These are phyloP conservation scores for Mesorhabditis spiculigera DNA, from an alignment of 2,888 invertebrate genomes.

Conservation along the genomic window DNA sequence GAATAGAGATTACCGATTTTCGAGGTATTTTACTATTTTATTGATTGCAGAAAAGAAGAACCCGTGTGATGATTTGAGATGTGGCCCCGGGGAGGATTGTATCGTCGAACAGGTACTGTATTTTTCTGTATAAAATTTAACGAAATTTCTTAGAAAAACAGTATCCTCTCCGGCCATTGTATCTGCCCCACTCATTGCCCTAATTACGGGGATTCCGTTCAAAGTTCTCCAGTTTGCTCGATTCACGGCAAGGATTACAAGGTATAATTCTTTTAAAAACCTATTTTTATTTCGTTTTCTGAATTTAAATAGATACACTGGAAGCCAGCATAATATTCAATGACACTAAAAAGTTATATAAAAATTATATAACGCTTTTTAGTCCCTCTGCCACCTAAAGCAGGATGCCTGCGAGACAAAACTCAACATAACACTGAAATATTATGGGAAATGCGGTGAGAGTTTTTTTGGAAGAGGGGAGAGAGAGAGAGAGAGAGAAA, in stretches of 20 bases:
- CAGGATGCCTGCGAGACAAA: slow-evolving; percentile 58
- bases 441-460: slow-evolving; percentile 63
- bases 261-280: not conserved
- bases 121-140: slow-evolving; percentile 2
- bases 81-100: slow-evolving; percentile 46
- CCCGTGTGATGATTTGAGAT: slow-evolving; percentile 45
- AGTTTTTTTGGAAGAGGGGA: not conserved
- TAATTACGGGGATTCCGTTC: slow-evolving; percentile 41
- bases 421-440: slow-evolving; percentile 61
- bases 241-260: slow-evolving; percentile 63
- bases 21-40: no score
- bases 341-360: not conserved
- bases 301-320: not conserved
- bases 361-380: not conserved
- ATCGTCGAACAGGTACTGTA: slow-evolving; percentile 25
- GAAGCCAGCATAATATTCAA: no score
- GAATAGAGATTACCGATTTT: no score
- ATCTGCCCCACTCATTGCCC: slow-evolving; percentile 39
- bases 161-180: slow-evolving; percentile 34
- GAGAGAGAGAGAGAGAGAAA: no score
- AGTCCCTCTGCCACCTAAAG: slow-evolving; percentile 38
- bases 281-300: no score
- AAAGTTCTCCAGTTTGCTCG: slow-evolving; percentile 71
- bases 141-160: slow-evolving; percentile 17
- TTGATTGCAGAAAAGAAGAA: slow-evolving; percentile 36